Percentiles rank a stretch among this genome's conserved stretches.
These are phyloP conservation scores for Synanthedon vespiformis DNA, from an alignment of 2,888 invertebrate genomes.

Conservation along the genomic window DNA sequence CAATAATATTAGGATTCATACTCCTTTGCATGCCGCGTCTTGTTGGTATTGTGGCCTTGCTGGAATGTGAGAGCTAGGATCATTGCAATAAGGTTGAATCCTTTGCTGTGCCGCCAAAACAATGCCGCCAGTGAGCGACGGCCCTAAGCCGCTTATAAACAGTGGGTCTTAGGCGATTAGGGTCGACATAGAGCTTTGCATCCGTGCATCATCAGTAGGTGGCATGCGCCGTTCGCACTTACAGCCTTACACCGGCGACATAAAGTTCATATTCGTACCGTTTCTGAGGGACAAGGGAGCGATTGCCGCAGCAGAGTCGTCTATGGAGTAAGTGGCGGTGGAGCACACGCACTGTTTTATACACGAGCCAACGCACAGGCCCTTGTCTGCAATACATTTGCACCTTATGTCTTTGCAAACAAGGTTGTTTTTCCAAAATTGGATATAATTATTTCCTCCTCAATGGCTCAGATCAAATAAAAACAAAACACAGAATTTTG, in stretches of 20 bases:
- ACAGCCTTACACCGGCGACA: conserved; percentile 6
- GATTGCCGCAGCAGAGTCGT: conserved; percentile 45
- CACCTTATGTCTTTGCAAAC: neutral
- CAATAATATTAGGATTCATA: no score
- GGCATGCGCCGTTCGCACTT: neutral
- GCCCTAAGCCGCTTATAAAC: no score
- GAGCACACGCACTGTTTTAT: conserved; percentile 63
- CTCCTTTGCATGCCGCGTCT: no score
- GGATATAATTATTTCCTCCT: no score
- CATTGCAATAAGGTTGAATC: no score
- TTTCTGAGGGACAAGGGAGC: conserved; percentile 31
- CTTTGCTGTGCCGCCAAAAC: no score
- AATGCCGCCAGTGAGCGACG: no score
- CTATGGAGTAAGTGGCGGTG: conserved; percentile 45
- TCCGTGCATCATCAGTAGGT: neutral
- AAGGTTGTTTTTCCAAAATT: no score
- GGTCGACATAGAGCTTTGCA: conserved; percentile 1
- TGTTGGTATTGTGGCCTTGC: no score
- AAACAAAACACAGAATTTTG: no score
- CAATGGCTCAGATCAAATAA: no score
- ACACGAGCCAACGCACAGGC: conserved; percentile 63
- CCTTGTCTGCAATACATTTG: conserved; percentile 52
- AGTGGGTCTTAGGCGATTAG: neutral
- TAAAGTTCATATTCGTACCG: conserved; percentile 30
- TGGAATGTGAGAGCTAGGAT: no score